Percentiles rank a stretch among this genome's conserved stretches.
phyloP scores from a whole-genome alignment of 1,140 invertebrate species.

The Plutomurus gul region DNA sequence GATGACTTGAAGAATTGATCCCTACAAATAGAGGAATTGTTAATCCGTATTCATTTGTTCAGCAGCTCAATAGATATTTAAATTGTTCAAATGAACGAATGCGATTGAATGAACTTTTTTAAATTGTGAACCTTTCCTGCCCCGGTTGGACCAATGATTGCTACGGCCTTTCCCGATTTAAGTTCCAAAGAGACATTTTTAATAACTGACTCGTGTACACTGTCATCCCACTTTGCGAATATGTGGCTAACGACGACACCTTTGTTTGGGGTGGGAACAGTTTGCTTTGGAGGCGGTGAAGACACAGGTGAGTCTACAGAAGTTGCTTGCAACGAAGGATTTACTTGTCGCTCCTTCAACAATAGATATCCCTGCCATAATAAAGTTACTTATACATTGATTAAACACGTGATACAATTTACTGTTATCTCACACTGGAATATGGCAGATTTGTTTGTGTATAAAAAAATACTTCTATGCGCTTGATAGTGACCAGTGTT shows the following conservation, averaged over 20 bases:
- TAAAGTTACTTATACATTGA: neutral
- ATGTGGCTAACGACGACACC: too few relatives aligned
- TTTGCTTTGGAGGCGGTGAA: neutral
- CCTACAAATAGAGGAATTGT: too few relatives aligned
- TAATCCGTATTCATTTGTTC: too few relatives aligned
- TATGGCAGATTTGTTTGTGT: too few relatives aligned
- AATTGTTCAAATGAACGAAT: constrained; percentile 33
- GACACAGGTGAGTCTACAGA: neutral
- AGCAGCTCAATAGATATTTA: neutral
- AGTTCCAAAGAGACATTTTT: constrained; percentile 68
- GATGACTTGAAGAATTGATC: constrained; percentile 62
- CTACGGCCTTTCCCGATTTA: constrained; percentile 68
- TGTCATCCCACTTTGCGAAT: constrained; percentile 65
- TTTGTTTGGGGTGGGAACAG: constrained; percentile 48
- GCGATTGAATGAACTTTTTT: constrained; percentile 33
- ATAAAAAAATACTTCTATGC: constrained; percentile 37
- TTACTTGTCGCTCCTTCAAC: too few relatives aligned
- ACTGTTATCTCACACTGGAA: too few relatives aligned
- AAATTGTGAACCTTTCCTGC: constrained; percentile 59
- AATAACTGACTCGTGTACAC: constrained; percentile 11
- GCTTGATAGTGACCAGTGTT: constrained; percentile 64
- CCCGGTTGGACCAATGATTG: constrained; percentile 63
- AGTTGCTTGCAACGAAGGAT: too few relatives aligned
- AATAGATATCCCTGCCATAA: too few relatives aligned
- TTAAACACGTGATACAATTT: neutral